These are phyloP conservation scores for Dipodomys ordii DNA, from an alignment of 2,113 vertebrate genomes.

Conservation along the genomic window DNA sequence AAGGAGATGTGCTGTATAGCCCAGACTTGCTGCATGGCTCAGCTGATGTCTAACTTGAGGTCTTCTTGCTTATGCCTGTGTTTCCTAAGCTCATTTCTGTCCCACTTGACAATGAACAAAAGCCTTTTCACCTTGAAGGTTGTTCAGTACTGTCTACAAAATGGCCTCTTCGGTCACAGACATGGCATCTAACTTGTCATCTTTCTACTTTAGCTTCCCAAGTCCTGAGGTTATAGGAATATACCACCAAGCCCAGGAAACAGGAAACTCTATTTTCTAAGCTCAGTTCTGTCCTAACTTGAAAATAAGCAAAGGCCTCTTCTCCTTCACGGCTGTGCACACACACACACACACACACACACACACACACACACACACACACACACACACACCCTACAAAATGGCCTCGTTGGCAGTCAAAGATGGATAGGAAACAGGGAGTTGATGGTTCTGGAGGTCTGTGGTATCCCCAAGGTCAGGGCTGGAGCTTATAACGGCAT, in stretches of 20 bases:
- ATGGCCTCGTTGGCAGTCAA: background rate
- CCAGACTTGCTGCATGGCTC: background rate
- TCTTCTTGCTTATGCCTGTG: background rate
- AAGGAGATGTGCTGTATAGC: background rate
- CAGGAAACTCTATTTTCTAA: background rate
- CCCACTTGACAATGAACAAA: background rate
- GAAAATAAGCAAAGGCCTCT: background rate
- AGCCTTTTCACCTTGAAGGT: background rate
- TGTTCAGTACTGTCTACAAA: background rate
- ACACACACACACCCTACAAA: background rate
- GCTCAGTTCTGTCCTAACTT: slow-evolving; percentile 18
- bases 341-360: too few species aligned
- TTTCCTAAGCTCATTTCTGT: background rate
- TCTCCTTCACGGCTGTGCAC: background rate
- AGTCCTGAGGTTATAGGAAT: too few species aligned
- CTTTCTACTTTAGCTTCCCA: too few species aligned
- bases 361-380: too few species aligned
- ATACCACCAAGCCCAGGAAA: too few species aligned
- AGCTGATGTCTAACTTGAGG: too few species aligned
- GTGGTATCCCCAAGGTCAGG: background rate
- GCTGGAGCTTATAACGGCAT: background rate
- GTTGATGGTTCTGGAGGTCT: background rate
- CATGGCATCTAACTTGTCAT: too few species aligned
- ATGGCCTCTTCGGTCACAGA: too few species aligned
- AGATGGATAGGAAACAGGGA: background rate